Conservation (phyloP, 2,797 vertebrate genomes). For the Cossypha niveicapilla region DNA sequence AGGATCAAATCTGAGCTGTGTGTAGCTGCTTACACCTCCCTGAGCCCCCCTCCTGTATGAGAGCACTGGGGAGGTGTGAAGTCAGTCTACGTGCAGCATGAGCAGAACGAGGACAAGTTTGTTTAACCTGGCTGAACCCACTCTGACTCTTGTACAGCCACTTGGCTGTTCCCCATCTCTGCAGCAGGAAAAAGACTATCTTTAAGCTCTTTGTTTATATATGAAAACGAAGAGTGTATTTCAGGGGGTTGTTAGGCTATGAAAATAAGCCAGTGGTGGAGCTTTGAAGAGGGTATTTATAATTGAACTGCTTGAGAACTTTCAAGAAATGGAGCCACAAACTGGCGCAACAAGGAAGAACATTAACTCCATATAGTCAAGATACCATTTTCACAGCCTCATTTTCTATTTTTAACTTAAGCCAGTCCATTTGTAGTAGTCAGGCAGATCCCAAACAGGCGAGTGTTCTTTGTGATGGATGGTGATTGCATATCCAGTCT, state of each 20-base stretch:
- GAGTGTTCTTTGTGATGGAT: neutral
- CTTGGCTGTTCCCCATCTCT: neutral
- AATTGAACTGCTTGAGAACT: neutral
- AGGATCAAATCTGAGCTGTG: neutral
- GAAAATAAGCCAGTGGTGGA: neutral
- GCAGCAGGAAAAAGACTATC: neutral
- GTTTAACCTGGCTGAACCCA: neutral
- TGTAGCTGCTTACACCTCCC: neutral
- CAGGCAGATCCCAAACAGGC: neutral
- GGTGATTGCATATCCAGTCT: neutral
- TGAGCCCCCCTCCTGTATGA: neutral
- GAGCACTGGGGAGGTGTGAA: neutral
- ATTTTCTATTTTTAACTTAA: conserved; percentile 2
- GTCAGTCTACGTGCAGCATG: neutral
- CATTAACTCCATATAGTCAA: neutral
- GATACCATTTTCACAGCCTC: neutral
- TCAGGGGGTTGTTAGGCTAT: neutral
- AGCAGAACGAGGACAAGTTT: neutral
- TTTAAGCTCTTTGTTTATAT: neutral
- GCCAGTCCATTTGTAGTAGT: neutral
- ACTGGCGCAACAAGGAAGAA: neutral
- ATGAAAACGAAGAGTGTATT: neutral
- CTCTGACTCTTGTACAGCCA: neutral
- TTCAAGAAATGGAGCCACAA: neutral
- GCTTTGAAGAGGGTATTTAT: neutral